Evolutionary conservation across 2,113 vertebrate genomes (phyloP).

Genomic region (Myotis brandtii): DNA sequence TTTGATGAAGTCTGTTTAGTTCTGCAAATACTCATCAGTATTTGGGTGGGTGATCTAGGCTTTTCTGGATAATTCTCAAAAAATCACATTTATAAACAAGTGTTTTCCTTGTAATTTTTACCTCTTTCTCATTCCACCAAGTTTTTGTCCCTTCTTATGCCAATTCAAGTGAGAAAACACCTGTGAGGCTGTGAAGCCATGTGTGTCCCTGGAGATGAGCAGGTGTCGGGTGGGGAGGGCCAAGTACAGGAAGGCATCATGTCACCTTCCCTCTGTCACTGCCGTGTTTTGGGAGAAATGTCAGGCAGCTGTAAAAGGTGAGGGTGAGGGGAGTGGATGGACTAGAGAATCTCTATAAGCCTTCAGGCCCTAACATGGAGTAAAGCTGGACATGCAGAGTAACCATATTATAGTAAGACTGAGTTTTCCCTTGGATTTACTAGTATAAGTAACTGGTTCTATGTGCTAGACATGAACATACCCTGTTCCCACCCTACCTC

Average conservation of each 20-base stretch:
- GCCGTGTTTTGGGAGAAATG: not conserved
- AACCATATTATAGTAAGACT: not conserved
- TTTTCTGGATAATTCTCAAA: not conserved
- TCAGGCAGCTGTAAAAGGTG: not conserved
- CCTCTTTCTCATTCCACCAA: not conserved
- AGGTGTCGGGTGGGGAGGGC: not conserved
- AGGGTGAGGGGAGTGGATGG: fast-evolving
- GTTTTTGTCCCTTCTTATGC: not conserved
- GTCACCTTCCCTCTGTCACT: not conserved
- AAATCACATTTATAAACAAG: not conserved
- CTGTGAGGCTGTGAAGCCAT: not conserved
- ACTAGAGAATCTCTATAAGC: not conserved
- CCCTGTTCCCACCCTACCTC: fast-evolving
- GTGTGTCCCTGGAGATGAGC: not conserved
- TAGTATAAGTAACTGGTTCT: not conserved
- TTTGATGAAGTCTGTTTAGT: not conserved
- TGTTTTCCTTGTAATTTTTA: not conserved
- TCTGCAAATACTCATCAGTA: not conserved
- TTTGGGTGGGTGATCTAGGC: not conserved
- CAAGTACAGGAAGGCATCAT: not conserved
- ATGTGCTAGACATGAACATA: not conserved
- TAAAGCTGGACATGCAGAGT: not conserved
- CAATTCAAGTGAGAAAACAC: not conserved
- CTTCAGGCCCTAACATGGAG: not conserved
- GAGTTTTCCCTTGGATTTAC: not conserved